Evolutionary conservation across 2,797 vertebrate species (phyloP).

Genomic region (Pseudochaenichthys georgianus): DNA sequence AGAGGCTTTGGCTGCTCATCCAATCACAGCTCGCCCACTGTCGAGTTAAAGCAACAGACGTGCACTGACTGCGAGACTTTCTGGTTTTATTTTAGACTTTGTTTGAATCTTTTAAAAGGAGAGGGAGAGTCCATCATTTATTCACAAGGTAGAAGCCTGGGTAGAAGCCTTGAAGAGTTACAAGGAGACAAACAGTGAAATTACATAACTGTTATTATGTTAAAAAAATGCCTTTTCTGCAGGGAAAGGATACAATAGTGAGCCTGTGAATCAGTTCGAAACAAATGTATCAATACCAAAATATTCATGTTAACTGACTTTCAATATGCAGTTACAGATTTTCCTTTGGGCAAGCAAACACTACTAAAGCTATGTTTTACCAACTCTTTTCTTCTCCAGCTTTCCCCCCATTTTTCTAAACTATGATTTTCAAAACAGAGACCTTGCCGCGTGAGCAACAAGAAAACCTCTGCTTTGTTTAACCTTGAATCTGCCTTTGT

Average conservation of each 20-base stretch:
- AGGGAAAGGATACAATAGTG: background rate
- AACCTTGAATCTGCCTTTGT: slow-evolving; percentile 65
- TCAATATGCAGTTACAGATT: background rate
- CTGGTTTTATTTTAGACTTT: slow-evolving; percentile 46
- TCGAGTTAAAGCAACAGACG: slow-evolving; percentile 12
- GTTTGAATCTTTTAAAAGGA: slow-evolving; percentile 44
- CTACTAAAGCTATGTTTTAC: background rate
- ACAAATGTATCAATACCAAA: background rate
- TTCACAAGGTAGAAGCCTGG: slow-evolving; percentile 50
- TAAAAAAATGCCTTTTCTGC: background rate
- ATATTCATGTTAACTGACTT: background rate
- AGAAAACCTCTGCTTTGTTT: slow-evolving; percentile 38
- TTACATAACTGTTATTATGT: slow-evolving; percentile 25
- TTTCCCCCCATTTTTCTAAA: background rate
- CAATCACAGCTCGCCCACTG: slow-evolving; percentile 37
- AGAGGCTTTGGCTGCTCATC: slow-evolving; percentile 33
- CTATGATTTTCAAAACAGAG: slow-evolving; percentile 1
- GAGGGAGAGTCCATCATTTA: slow-evolving; percentile 52
- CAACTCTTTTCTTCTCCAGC: background rate
- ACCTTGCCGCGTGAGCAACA: background rate
- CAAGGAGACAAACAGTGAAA: slow-evolving; percentile 17
- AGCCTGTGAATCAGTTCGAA: no score
- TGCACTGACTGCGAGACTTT: background rate
- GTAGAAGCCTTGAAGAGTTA: slow-evolving; percentile 30
- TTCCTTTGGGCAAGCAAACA: background rate